Conservation (phyloP, 2,113 vertebrate genomes). For the Ellobius talpinus region DNA sequence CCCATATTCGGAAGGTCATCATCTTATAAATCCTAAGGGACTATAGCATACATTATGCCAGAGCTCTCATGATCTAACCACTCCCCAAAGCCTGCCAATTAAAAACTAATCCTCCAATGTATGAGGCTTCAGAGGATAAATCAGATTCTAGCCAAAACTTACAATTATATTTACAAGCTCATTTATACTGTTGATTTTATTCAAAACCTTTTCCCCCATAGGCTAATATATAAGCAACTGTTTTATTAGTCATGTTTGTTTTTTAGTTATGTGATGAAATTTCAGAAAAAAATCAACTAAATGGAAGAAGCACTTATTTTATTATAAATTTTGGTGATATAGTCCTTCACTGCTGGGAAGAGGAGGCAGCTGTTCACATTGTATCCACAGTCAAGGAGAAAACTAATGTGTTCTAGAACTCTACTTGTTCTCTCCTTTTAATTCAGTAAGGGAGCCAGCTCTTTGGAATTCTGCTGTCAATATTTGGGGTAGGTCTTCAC, state of each 20-base stretch:
- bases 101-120: not conserved
- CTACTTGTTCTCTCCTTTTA: no score
- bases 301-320: not conserved
- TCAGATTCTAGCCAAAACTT: not conserved
- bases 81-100: not conserved
- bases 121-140: not conserved
- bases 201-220: not conserved
- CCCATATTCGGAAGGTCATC: not conserved
- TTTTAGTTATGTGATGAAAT: not conserved
- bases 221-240: not conserved
- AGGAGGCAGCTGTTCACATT: not conserved
- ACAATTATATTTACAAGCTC: conserved; percentile 20
- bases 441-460: not conserved
- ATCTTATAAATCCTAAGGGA: not conserved
- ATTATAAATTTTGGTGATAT: no score
- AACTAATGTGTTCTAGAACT: no score
- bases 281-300: not conserved
- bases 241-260: not conserved
- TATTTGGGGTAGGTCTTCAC: not conserved
- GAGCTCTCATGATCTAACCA: not conserved
- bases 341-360: not conserved
- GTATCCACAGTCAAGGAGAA: no score
- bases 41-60: not conserved
- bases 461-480: not conserved
- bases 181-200: not conserved